Base-by-base conservation (phyloP, 1,140 invertebrate species). In the Cephus cinctus region DNA sequence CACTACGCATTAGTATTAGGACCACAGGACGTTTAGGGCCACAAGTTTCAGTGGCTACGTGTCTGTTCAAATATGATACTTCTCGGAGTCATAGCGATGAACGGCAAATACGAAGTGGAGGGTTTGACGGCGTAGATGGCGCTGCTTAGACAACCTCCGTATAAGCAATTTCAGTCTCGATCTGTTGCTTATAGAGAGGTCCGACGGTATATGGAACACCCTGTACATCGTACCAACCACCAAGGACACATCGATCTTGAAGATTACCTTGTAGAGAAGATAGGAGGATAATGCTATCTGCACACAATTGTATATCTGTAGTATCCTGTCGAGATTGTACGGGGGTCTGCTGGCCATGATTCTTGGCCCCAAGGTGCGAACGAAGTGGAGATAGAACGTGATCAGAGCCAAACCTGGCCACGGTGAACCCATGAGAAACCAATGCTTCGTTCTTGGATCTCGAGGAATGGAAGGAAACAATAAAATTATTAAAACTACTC, bases 221-320 rank as follows among this genome's bases (percentile, higher is more conserved):
- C n/a, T n/a, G n/a, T n/a, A n/a, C n/a, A n/a, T n/a, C n/a, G n/a
- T n/a, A n/a, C n/a, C n/a, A n/a, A n/a, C n/a, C n/a, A n/a, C n/a
- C n/a, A n/a, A n/a, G 20, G 22, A 4, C 3, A 43, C 11, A 44
- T 38, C 19, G 25, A 36, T 38, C 32, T n/a, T 47, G 16, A 12
- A n/a, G 67, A 65, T 79, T 77, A 88, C 86, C 70, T 78, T 73
- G 60, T 83, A 83, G 20, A 85, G 74, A 25, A 89, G 65, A 59
- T 80, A 86, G 2, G 55, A 45, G 57, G 83, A 87, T 38, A 83
- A 73, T 32, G 85, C 21, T 22, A 92, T 86, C 73, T 92, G 86
- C 18, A 82, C 57, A 11, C 83, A 66, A 65, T 95, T 92, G 66
- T 94, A 95, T 16, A 83, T 49, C 43, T 89, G 82, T 60, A 94